These are phyloP conservation scores for Colletes latitarsis DNA, from an alignment of 1,140 invertebrate species.

Conservation along the genomic window DNA sequence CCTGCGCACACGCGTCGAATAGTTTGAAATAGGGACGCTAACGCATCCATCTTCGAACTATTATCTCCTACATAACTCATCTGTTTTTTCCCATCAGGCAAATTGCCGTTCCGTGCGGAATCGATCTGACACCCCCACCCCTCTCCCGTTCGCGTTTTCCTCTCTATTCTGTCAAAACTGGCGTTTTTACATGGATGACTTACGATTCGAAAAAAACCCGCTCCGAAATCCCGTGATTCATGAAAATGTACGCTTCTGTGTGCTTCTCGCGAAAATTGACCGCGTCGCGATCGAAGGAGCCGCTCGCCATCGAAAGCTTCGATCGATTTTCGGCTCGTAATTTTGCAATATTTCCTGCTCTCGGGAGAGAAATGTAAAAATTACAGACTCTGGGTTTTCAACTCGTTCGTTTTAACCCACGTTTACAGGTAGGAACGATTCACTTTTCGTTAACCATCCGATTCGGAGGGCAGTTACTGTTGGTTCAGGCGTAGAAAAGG, in stretches of 20 bases:
- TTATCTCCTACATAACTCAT: slow-evolving; percentile 66
- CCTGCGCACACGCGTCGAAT: slow-evolving; percentile 39
- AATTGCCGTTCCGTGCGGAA: slow-evolving; percentile 55
- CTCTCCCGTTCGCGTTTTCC: slow-evolving; percentile 14
- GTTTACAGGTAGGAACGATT: no score
- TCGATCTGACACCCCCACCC: slow-evolving; percentile 38
- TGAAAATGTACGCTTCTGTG: slow-evolving; percentile 23
- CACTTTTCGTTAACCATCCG: no score
- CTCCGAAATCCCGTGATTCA: slow-evolving; percentile 53
- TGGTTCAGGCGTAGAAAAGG: no score
- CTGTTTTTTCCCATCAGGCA: slow-evolving; percentile 63
- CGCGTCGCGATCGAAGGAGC: no score
- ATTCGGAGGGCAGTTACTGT: no score
- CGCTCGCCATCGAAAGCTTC: no score
- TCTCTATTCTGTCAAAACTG: slow-evolving; percentile 57
- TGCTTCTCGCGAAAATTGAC: slow-evolving; percentile 16
- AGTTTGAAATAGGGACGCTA: slow-evolving; percentile 47
- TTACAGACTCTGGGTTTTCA: no score
- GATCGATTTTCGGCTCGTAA: no score
- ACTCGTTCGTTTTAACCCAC: no score
- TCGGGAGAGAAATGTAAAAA: no score
- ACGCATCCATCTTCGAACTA: slow-evolving; percentile 62
- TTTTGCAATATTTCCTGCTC: no score
- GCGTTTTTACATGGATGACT: slow-evolving; percentile 58
- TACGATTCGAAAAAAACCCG: slow-evolving; percentile 42